phyloP scores from a whole-genome alignment of 2,888 invertebrate genomes.

The Phaedon cochleariae region DNA sequence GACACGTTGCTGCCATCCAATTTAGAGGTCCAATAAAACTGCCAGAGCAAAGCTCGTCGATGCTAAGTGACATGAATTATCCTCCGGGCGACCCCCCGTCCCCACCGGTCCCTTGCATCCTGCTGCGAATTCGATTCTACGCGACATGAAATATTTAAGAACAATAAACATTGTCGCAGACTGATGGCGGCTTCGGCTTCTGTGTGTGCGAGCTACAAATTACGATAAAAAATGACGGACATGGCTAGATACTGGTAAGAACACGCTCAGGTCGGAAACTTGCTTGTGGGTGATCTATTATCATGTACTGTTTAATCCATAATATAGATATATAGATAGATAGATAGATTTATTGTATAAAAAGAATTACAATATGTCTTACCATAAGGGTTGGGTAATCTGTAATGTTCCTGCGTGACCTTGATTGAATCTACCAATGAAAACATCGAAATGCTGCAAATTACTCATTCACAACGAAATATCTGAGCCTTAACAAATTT shows the following conservation, averaged over 20 bases:
- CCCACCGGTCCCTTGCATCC: slow-evolving; percentile 1
- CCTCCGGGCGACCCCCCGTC: slow-evolving; percentile 43
- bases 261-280: not conserved
- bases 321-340: too few relatives aligned
- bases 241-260: not conserved
- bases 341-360: too few relatives aligned
- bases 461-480: too few relatives aligned
- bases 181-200: not conserved
- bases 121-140: slow-evolving; percentile 42
- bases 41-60: slow-evolving; percentile 64
- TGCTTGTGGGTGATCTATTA: not conserved
- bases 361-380: too few relatives aligned
- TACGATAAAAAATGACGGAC: not conserved
- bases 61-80: slow-evolving; percentile 65
- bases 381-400: too few relatives aligned
- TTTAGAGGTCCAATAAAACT: slow-evolving; percentile 64
- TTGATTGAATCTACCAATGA: too few relatives aligned
- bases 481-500: too few relatives aligned
- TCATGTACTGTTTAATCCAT: too few relatives aligned
- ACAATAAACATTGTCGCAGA: slow-evolving; percentile 54
- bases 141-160: slow-evolving; percentile 62
- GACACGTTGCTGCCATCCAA: slow-evolving; percentile 61
- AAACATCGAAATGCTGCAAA: too few relatives aligned
- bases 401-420: too few relatives aligned
- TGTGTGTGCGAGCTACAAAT: not conserved